Conservation (phyloP, 2,888 invertebrate species). For the Phania funesta region DNA sequence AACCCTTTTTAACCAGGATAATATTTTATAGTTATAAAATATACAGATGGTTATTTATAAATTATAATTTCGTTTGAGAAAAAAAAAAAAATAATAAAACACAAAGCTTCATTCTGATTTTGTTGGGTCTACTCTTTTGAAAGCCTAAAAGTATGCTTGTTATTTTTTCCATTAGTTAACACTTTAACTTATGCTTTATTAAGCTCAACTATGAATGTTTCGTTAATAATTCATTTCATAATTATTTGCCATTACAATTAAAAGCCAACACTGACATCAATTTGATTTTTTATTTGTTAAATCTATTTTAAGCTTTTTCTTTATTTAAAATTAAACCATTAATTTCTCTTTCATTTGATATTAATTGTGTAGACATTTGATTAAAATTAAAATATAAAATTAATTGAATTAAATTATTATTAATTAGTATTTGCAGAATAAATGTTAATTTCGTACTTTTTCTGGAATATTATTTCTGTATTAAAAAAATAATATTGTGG, state of each 20-base stretch:
- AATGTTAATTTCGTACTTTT: constrained; percentile 11
- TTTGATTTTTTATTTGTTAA: not conserved
- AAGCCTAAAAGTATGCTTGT: constrained; percentile 47
- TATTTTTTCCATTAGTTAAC: not conserved
- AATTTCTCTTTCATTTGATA: not conserved
- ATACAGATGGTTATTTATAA: not conserved
- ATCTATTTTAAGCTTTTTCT: constrained; percentile 36
- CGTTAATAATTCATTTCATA: not conserved
- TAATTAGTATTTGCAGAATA: constrained; percentile 15
- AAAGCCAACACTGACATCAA: constrained; percentile 54
- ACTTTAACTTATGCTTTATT: constrained; percentile 23
- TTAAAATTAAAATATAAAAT: not conserved
- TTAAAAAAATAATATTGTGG: no score
- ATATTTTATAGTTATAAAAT: constrained; percentile 26
- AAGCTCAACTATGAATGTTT: constrained; percentile 5
- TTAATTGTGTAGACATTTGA: constrained; percentile 48
- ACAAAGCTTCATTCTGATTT: constrained; percentile 22
- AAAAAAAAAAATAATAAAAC: not conserved
- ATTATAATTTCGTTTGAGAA: not conserved
- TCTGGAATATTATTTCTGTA: no score
- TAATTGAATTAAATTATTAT: not conserved
- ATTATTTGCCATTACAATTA: not conserved
- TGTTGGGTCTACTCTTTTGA: constrained; percentile 6
- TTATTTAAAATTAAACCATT: constrained; percentile 11
- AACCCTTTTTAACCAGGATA: not conserved